A percentile compares a stretch with the other conserved stretches of the same genome.
These are phyloP conservation scores for Acropternis orthonyx DNA, from an alignment of 2,797 vertebrate genomes.

Conservation along the genomic window DNA sequence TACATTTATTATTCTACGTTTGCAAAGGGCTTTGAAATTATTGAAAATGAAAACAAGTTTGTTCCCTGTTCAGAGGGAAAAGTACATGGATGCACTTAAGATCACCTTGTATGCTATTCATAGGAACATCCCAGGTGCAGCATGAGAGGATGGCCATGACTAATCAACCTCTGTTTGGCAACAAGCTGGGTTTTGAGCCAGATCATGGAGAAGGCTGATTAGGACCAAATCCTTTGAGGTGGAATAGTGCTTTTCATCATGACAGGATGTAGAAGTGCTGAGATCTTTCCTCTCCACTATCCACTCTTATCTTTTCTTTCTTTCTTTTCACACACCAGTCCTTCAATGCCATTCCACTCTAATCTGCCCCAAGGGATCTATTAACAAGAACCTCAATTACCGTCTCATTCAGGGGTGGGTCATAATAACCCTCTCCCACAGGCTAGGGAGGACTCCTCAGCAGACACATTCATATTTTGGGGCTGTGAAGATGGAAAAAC, in stretches of 20 bases:
- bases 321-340: not conserved
- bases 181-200: not conserved
- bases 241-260: too few species aligned
- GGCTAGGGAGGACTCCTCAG: not conserved
- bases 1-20: not conserved
- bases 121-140: too few species aligned
- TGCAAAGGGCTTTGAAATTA: not conserved
- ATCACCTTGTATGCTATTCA: not conserved
- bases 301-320: not conserved
- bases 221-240: not conserved
- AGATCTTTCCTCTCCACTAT: not conserved
- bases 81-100: too few species aligned
- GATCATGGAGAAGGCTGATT: accelerated
- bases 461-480: not conserved
- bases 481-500: not conserved
- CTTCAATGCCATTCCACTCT: not conserved
- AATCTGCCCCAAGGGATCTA: not conserved
- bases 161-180: not conserved
- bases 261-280: too few species aligned
- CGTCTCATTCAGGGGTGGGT: accelerated
- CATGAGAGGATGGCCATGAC: too few species aligned
- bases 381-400: not conserved
- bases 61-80: not conserved
- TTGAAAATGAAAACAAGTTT: not conserved
- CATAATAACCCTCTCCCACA: not conserved